Evolutionary conservation across 2,113 vertebrate genomes (phyloP), one percentile per base, ranked within the genome.

Genomic region (Synodontis membranacea): DNA sequence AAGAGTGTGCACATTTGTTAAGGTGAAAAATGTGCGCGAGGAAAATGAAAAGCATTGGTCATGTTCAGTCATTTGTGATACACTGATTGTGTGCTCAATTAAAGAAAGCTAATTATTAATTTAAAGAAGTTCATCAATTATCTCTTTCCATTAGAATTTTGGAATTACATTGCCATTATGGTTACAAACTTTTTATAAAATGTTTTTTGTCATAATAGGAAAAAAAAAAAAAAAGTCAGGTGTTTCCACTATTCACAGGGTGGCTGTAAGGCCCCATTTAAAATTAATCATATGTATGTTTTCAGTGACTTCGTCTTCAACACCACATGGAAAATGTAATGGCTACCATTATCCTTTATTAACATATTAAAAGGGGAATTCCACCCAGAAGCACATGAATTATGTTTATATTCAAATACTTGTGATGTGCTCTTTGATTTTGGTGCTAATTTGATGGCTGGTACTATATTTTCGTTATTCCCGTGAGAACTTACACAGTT

Each of bases 11-110:
- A 75, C 28, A 23, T 70, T 28, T 70, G 50, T 82, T 34, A 58
- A 42, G 48, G 54, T 87, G 44, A 75, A 48, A 75, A 74, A 42
- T 66, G 34, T 72, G 60, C 84, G 83, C 74, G 60, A 86, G 62
- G 70, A 60, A 58, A 78, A 76, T 62, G 68, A 79, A 88, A 68
- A 84, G 79, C 81, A 76, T 31, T 48, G 74, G 60, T 48, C 80
- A 84, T 80, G 42, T 88, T 86, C 23, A 74, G 70, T 85, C 72
- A 82, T 90, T 86, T 82, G 15, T 28, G 56, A 34, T 44, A 28
- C 80, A 78, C n/a, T 34, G 46, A 34, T 76, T 76, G 74, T 31
- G 46, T 34, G 75, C 48, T 50, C 66, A 64, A 62, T 62, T 81
- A 54, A 75, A 84, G 56, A 50, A n/a, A 62, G n/a, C n/a, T n/a